A percentile compares a stretch with the other conserved stretches of the same genome.
These are phyloP conservation scores for Suillia variegata DNA, from an alignment of 2,888 invertebrate species.

Conservation along the genomic window DNA sequence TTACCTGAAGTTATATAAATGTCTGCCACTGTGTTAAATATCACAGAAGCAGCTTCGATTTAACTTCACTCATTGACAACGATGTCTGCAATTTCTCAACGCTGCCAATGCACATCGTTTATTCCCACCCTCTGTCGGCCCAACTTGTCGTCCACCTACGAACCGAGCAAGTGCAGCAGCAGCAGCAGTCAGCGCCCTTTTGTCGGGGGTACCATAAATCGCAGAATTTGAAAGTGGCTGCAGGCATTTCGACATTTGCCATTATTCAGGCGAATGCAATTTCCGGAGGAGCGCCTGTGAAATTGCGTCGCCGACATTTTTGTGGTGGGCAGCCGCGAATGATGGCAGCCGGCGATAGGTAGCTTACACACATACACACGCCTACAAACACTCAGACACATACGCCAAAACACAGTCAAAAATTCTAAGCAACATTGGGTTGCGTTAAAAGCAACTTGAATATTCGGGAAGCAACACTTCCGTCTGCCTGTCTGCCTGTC, in stretches of 20 bases:
- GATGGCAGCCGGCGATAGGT: not conserved
- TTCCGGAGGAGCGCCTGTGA: constrained; percentile 27
- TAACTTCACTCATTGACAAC: not conserved
- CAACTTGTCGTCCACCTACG: too few species aligned
- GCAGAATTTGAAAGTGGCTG: constrained; percentile 17
- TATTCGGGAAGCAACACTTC: not conserved
- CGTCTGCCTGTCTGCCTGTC: not conserved
- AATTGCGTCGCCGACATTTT: constrained; percentile 23
- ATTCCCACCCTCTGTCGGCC: too few species aligned
- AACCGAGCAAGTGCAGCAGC: too few species aligned
- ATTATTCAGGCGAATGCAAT: constrained; percentile 28
- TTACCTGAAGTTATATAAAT: too few species aligned
- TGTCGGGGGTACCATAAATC: constrained; percentile 16
- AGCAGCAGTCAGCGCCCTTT: not conserved
- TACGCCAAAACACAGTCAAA: not conserved
- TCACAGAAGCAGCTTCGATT: too few species aligned
- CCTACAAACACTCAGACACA: not conserved
- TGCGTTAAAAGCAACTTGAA: not conserved
- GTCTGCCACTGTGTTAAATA: constrained; percentile 9
- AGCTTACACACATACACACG: not conserved
- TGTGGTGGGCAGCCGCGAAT: constrained; percentile 2
- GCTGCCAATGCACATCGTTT: not conserved
- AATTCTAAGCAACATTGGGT: not conserved
- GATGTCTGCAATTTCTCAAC: not conserved
- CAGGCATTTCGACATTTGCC: constrained; percentile 26